Evolutionary conservation across 2,797 vertebrate genomes (phyloP).

Genomic region (Acomys russatus): DNA sequence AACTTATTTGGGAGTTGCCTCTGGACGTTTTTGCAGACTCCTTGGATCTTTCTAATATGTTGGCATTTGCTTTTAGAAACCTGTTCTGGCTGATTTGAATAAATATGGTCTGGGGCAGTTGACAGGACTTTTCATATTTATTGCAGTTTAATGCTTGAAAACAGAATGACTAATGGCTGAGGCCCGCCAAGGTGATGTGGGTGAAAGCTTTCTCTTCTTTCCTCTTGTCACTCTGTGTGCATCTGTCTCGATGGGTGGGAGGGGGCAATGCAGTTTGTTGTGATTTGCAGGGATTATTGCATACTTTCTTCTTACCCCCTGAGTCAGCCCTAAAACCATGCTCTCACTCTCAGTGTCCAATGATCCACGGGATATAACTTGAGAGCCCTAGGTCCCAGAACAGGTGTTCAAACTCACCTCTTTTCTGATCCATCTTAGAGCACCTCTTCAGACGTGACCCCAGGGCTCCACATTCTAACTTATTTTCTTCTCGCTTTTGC

Average conservation of each 20-base stretch:
- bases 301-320: not conserved
- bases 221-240: not conserved
- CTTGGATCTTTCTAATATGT: not conserved
- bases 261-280: not conserved
- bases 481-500: not conserved
- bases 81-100: slow-evolving; percentile 60
- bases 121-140: slow-evolving; percentile 10
- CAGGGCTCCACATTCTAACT: not conserved
- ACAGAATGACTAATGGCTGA: slow-evolving; percentile 21
- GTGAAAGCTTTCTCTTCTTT: not conserved
- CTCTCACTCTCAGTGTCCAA: not conserved
- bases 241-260: not conserved
- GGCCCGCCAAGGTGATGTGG: not conserved
- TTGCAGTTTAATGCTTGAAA: slow-evolving; percentile 25
- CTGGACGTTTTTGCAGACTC: not conserved
- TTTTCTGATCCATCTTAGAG: rapidly evolving
- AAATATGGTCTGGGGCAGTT: not conserved
- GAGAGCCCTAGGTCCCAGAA: not conserved
- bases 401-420: no score
- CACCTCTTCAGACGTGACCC: not conserved
- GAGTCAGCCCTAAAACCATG: not conserved
- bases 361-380: not conserved
- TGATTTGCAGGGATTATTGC: not conserved
- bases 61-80: slow-evolving; percentile 59
- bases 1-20: not conserved